These are phyloP conservation scores for Conops quadrifasciatus DNA, from an alignment of 2,888 invertebrate species.

Conservation along the genomic window DNA sequence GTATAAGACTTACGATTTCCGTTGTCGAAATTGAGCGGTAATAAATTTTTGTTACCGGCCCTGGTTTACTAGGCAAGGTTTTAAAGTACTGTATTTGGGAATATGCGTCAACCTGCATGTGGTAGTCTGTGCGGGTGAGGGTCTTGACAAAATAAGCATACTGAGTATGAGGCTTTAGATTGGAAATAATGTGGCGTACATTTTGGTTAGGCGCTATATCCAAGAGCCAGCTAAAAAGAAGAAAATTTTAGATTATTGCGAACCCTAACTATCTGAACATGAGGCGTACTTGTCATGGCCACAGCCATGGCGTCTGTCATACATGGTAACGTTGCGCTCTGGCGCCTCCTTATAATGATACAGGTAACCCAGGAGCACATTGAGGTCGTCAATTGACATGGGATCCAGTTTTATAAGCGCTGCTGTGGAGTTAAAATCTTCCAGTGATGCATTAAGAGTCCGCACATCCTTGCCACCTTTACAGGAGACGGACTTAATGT, in stretches of 20 bases:
- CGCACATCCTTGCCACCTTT: slow-evolving; percentile 46
- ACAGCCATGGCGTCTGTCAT: slow-evolving; percentile 90
- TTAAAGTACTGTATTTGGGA: slow-evolving; percentile 85
- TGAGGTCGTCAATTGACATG: slow-evolving; percentile 73
- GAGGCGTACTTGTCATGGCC: slow-evolving; percentile 75
- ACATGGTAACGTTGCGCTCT: slow-evolving; percentile 79
- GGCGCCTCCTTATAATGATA: slow-evolving; percentile 84
- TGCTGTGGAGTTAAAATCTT: slow-evolving; percentile 61
- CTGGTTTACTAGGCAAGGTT: slow-evolving; percentile 67
- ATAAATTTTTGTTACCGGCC: slow-evolving; percentile 54
- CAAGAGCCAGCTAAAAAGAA: slow-evolving; percentile 73
- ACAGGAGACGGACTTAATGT: background rate
- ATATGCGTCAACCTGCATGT: slow-evolving; percentile 75
- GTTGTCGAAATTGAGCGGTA: slow-evolving; percentile 52
- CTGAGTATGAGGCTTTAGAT: slow-evolving; percentile 86
- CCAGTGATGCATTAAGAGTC: slow-evolving; percentile 60
- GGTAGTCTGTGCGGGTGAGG: slow-evolving; percentile 81
- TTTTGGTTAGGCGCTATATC: slow-evolving; percentile 62
- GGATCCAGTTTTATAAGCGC: slow-evolving; percentile 72
- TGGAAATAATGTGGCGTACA: slow-evolving; percentile 70
- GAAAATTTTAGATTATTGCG: background rate
- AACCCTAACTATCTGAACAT: background rate
- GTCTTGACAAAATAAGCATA: slow-evolving; percentile 96
- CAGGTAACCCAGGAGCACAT: slow-evolving; percentile 88
- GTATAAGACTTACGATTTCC: slow-evolving; percentile 56